Evolutionary conservation across 2,113 vertebrate species (phyloP), one percentile per base, ranked within the genome.

Genomic region (Crotalus horridus): DNA sequence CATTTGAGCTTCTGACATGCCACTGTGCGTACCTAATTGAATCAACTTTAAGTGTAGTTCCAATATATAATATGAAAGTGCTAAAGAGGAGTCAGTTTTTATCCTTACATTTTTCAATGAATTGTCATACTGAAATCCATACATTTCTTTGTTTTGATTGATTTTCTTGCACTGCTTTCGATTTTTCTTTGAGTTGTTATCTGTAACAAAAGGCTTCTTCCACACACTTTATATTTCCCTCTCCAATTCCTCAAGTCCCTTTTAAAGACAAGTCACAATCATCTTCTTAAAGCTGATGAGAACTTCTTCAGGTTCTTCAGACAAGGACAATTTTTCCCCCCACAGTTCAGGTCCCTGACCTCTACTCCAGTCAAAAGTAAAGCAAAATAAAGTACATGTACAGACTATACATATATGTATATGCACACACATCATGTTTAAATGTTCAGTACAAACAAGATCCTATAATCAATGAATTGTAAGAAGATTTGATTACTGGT

Each of bases 1-100:
- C 96, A 93, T 96, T 97, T 97, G 97, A 97, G 96, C 94, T 96
- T 97, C 96, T 97, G 96, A 97, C 97, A 97, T 93, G 95, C 96
- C 94, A 96, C 97, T 97, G 97, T 97, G 97, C 97, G 96, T 95
- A 96, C 89, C 96, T 95, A 97, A 97, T 93, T 89, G 94, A 96
- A 39, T 97, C 97, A 96, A 97, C 94, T 95, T 92, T 91, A 96
- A 94, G 91, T 95, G 95, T 96, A 96, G 95, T 97, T 97, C 97
- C 95, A 33, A 95, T 95, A 94, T 93, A 94, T 95, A 97, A 95
- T 85, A 91, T 29, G 23, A 91, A 55, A 58, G 24, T 10, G 46
- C 92, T 90, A 95, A 64, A 95, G 90, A 96, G 96, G 39, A 91
- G 97, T 96, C 94, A 97, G 96, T 94, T 94, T 94, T 94, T 91